Evolutionary conservation across 2,888 invertebrate species (phyloP).

Genomic region (Cryptus viduatorius): DNA sequence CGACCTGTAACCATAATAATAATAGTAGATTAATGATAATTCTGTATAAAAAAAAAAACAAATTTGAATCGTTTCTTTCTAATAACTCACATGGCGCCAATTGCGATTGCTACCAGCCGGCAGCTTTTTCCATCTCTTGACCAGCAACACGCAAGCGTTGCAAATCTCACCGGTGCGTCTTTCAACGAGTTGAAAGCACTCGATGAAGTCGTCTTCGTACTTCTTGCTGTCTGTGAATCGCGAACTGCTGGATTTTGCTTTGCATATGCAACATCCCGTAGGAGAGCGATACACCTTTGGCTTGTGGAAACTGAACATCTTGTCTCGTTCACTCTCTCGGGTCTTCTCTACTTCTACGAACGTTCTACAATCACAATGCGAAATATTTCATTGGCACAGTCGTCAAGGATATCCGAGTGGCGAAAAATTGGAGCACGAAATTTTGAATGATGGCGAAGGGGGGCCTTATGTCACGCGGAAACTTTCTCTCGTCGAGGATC

Average conservation of each 20-base stretch:
- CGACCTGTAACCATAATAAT: conserved; percentile 88
- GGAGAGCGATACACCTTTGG: conserved; percentile 94
- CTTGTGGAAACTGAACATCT: conserved; percentile 94
- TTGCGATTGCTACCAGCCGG: conserved; percentile 90
- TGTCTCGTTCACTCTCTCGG: conserved; percentile 60
- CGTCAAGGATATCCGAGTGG: conserved; percentile 28
- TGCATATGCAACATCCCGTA: conserved; percentile 94
- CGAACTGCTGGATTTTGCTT: conserved; percentile 94
- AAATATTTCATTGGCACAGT: conserved; percentile 35
- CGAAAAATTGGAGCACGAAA: conserved; percentile 50
- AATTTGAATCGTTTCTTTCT: conserved; percentile 50
- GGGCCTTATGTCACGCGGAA: conserved; percentile 43
- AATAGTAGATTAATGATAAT: conserved; percentile 70
- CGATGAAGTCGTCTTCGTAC: conserved; percentile 92
- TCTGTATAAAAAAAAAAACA: conserved; percentile 38
- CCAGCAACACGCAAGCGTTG: conserved; percentile 93
- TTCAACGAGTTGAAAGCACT: conserved; percentile 91
- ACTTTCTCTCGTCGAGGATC: conserved; percentile 46
- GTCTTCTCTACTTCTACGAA: conserved; percentile 31
- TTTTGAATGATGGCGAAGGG: conserved; percentile 15
- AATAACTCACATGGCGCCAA: conserved; percentile 91
- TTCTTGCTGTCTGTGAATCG: conserved; percentile 94
- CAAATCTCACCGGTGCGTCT: conserved; percentile 93
- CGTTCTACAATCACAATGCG: conserved; percentile 29
- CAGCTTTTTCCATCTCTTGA: conserved; percentile 93